Conservation (phyloP, 2,797 vertebrate genomes). For the Peromyscus aztecus region DNA sequence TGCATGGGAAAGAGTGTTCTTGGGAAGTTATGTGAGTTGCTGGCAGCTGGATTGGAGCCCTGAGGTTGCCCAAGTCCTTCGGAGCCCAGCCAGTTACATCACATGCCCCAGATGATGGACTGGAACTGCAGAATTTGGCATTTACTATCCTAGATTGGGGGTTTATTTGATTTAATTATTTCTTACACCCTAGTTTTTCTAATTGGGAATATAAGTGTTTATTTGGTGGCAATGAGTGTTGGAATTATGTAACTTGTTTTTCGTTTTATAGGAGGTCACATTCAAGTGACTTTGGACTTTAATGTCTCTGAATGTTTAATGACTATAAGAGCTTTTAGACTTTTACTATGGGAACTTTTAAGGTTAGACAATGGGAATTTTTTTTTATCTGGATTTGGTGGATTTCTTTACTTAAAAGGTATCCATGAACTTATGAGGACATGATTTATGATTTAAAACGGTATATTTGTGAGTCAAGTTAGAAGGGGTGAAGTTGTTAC, state of each 20-base stretch:
- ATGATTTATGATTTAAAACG: background rate
- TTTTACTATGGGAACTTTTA: background rate
- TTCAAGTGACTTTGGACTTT: background rate
- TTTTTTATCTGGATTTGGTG: background rate
- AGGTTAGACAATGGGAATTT: background rate
- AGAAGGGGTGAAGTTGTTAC: background rate
- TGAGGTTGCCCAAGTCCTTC: background rate
- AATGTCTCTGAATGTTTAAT: background rate
- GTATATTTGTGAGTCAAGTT: background rate
- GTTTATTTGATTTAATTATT: background rate
- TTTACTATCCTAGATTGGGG: background rate
- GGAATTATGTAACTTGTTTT: background rate
- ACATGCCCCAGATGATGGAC: background rate
- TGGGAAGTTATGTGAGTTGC: background rate
- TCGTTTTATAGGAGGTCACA: background rate
- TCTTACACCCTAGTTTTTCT: background rate
- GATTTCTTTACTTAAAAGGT: background rate
- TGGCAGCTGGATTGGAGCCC: background rate
- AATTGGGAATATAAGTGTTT: background rate
- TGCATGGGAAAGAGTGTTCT: background rate
- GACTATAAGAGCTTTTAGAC: background rate
- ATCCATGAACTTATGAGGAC: background rate
- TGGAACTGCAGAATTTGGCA: background rate
- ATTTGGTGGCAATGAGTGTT: background rate
- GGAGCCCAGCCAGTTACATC: background rate